phyloP scores from a whole-genome alignment of 2,113 vertebrate species.

The Trichechus manatus region DNA sequence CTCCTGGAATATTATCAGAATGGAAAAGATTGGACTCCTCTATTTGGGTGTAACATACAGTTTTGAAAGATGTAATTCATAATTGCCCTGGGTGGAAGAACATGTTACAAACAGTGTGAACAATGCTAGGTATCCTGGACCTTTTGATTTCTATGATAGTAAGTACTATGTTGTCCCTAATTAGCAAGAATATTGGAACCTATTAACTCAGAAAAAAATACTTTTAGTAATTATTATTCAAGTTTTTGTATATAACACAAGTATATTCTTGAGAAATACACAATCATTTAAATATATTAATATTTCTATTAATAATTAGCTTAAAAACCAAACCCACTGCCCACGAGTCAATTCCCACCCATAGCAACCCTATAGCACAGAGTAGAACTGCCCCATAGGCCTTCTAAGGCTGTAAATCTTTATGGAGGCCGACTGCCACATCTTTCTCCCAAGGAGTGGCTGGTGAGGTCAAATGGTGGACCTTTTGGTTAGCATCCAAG shows the following conservation, averaged over 20 bases:
- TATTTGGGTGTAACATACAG: not conserved
- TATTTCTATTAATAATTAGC: slow-evolving; percentile 11
- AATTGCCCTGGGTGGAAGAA: not conserved
- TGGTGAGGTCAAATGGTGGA: no score
- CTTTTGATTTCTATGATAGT: not conserved
- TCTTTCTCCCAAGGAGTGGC: no score
- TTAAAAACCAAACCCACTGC: no score
- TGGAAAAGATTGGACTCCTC: not conserved
- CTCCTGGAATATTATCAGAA: not conserved
- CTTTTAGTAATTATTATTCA: not conserved
- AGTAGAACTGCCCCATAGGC: no score
- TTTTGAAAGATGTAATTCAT: not conserved
- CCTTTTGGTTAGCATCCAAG: no score
- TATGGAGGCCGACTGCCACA: no score
- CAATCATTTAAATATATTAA: not conserved
- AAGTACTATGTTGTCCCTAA: not conserved
- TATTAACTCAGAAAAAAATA: not conserved
- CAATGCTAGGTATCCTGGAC: no score
- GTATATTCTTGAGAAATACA: not conserved
- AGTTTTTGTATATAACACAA: not conserved
- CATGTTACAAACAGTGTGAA: not conserved
- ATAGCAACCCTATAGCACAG: no score
- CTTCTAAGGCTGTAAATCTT: no score
- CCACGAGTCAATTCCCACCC: no score
- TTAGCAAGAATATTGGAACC: not conserved